Percentiles rank a stretch among this genome's conserved stretches.
phyloP scores from a whole-genome alignment of 2,888 invertebrate species.

The Metopia argyrocephala region DNA sequence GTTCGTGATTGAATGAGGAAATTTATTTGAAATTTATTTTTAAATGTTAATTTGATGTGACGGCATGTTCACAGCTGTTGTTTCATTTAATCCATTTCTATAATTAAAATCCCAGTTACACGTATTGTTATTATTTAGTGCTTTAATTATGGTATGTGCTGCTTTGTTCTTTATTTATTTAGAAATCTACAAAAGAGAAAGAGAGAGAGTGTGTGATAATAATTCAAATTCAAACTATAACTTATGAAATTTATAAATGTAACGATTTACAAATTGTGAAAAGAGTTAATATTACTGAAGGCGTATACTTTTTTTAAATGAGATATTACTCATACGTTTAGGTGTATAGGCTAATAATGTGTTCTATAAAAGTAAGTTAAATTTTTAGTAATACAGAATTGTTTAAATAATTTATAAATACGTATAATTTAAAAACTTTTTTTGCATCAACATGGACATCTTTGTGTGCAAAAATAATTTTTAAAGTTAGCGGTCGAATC shows the following conservation, averaged over 20 bases:
- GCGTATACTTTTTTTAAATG: not conserved
- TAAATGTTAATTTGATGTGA: not conserved
- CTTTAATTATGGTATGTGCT: conserved; percentile 19
- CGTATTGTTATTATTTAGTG: conserved; percentile 5
- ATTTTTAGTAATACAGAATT: no score
- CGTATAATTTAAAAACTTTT: no score
- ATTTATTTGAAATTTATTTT: conserved; percentile 17
- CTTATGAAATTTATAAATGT: not conserved
- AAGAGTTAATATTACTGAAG: no score
- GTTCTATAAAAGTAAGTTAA: no score
- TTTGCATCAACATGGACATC: no score
- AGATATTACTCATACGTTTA: not conserved
- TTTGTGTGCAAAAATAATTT: no score
- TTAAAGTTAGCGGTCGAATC: no score
- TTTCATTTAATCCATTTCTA: not conserved
- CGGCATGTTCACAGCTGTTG: not conserved
- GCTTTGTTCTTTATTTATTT: not conserved
- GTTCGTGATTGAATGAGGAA: not conserved
- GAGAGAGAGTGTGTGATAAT: not conserved
- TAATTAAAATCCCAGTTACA: not conserved
- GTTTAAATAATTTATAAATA: no score
- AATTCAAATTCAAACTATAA: not conserved
- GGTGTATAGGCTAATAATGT: not conserved
- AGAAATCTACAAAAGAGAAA: conserved; percentile 28
- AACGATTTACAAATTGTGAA: no score